phyloP scores from a whole-genome alignment of 2,888 invertebrate species.

The Bembecia ichneumoniformis region DNA sequence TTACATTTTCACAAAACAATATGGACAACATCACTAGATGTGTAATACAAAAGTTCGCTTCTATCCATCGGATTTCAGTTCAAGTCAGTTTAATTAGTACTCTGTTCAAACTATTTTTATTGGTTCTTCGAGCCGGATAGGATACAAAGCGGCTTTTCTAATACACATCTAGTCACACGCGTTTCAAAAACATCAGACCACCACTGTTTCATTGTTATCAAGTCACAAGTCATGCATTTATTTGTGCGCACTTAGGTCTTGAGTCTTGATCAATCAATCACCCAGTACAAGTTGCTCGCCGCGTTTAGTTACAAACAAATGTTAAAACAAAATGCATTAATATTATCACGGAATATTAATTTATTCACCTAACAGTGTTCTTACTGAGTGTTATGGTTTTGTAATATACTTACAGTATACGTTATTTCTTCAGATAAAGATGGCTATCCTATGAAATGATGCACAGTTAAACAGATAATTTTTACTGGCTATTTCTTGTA shows the following conservation, averaged over 20 bases:
- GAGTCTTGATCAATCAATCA: conserved; percentile 13
- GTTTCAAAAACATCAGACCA: conserved; percentile 43
- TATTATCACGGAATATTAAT: conserved; percentile 43
- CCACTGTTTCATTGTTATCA: conserved; percentile 52
- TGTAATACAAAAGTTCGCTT: conserved; percentile 40
- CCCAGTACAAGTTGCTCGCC: conserved; percentile 21
- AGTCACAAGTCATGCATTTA: conserved; percentile 53
- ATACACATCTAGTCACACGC: conserved; percentile 33
- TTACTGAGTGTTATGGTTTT: conserved; percentile 70
- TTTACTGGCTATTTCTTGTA: conserved; percentile 75
- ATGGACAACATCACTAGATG: conserved; percentile 29
- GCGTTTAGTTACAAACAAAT: conserved; percentile 42
- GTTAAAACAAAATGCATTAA: conserved; percentile 39
- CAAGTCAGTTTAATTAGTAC: too few species aligned
- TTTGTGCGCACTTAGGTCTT: conserved; percentile 38
- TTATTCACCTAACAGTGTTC: conserved; percentile 66
- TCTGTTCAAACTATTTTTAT: too few species aligned
- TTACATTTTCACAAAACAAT: conserved; percentile 53
- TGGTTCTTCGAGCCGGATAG: neutral
- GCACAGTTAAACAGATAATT: conserved; percentile 84
- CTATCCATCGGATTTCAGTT: conserved; percentile 6
- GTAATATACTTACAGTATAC: conserved; percentile 73
- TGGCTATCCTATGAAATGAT: conserved; percentile 82
- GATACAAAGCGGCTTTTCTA: conserved; percentile 31
- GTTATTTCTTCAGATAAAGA: conserved; percentile 74